Conservation (phyloP, 2,113 vertebrate genomes). For the Oryzias javanicus region DNA sequence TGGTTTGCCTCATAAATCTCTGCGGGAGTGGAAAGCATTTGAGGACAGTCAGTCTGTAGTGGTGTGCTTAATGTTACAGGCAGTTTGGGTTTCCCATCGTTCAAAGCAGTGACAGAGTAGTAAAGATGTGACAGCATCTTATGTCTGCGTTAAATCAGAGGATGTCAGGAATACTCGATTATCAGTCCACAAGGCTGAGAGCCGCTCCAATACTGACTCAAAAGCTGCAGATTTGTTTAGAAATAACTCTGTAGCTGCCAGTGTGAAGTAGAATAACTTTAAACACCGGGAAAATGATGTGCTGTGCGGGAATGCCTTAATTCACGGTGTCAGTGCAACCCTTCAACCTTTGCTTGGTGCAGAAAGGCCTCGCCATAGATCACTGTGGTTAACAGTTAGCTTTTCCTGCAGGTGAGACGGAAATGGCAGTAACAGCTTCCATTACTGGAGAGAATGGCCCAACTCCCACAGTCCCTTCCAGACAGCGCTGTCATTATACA, state of each 20-base stretch:
- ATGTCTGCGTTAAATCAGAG: constrained; percentile 66
- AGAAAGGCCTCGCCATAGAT: constrained; percentile 63
- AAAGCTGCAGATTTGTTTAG: constrained; percentile 43
- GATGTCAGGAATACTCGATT: constrained; percentile 56
- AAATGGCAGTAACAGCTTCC: constrained; percentile 73
- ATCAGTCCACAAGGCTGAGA: constrained; percentile 37
- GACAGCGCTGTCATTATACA: constrained; percentile 75
- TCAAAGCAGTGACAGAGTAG: constrained; percentile 66
- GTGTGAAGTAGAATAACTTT: constrained; percentile 8
- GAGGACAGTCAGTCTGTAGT: constrained; percentile 71
- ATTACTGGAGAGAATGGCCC: constrained; percentile 71
- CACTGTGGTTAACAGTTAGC: constrained; percentile 68
- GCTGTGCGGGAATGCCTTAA: constrained; percentile 46
- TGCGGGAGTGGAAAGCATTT: constrained; percentile 68
- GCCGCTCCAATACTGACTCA: constrained; percentile 38
- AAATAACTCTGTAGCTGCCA: constrained; percentile 20
- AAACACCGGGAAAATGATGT: constrained; percentile 25
- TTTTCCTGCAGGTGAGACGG: constrained; percentile 72
- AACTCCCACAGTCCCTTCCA: constrained; percentile 68
- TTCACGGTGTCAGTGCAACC: constrained; percentile 58
- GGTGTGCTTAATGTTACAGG: constrained; percentile 72
- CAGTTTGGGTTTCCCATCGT: constrained; percentile 71
- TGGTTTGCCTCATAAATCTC: constrained; percentile 73
- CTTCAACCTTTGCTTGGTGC: constrained; percentile 50
- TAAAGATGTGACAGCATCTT: constrained; percentile 69